Evolutionary conservation across 2,113 vertebrate species (phyloP).

Genomic region (Nycticebus coucang): DNA sequence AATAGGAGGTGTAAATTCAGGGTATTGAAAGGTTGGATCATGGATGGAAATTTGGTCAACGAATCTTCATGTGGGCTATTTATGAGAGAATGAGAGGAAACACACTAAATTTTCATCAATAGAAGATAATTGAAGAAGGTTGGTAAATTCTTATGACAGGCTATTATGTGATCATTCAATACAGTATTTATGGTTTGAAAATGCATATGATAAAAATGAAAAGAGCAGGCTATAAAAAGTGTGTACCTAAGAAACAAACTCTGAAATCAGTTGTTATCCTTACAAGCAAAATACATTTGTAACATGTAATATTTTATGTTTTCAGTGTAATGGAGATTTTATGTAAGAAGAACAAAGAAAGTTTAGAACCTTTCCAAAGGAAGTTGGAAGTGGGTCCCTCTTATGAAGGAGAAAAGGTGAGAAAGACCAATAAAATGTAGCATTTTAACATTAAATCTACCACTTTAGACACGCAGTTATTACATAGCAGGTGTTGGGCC

Average conservation of each 20-base stretch:
- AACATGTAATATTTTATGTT: background rate
- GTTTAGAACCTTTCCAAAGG: too few relatives aligned
- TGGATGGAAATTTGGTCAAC: background rate
- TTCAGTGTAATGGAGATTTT: too few relatives aligned
- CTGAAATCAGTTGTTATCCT: background rate
- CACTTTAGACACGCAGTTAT: background rate
- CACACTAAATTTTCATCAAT: background rate
- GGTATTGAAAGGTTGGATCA: background rate
- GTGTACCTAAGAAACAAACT: background rate
- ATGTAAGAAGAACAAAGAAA: too few relatives aligned
- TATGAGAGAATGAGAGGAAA: background rate
- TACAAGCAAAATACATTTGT: background rate
- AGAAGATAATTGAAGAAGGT: background rate
- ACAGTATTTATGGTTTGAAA: background rate
- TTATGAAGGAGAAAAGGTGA: too few relatives aligned
- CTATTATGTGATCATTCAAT: background rate
- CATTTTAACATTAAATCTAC: background rate
- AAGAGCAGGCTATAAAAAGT: background rate
- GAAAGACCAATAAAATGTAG: background rate
- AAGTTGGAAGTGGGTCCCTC: too few relatives aligned
- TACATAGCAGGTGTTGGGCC: background rate
- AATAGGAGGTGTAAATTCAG: background rate
- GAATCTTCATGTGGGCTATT: background rate
- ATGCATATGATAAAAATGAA: background rate
- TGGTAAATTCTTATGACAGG: background rate